phyloP scores from a whole-genome alignment of 1,140 invertebrate genomes.

The Papilio polyxenes region DNA sequence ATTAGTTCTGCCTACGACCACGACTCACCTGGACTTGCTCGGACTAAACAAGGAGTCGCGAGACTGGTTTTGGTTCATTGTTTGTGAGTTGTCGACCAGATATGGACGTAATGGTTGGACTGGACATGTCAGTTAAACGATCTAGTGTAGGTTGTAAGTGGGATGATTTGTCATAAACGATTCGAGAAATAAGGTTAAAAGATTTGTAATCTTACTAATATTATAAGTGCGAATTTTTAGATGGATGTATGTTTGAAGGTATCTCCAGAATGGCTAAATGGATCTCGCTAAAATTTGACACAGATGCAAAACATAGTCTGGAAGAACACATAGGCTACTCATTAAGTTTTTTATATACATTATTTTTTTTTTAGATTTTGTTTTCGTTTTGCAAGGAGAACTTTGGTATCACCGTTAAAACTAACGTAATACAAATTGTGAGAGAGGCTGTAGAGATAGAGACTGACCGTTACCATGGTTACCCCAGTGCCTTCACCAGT shows the following conservation, averaged over 20 bases:
- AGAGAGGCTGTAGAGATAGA: background rate
- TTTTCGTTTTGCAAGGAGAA: background rate
- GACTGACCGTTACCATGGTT: background rate
- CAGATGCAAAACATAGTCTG: no score
- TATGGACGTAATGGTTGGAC: background rate
- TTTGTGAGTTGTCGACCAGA: background rate
- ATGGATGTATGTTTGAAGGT: no score
- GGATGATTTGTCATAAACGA: background rate
- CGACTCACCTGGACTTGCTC: background rate
- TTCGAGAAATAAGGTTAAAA: background rate
- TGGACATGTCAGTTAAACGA: background rate
- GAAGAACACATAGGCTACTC: no score
- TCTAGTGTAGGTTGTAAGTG: background rate
- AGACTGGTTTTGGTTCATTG: conserved; percentile 16
- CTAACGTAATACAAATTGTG: background rate
- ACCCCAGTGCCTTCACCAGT: background rate
- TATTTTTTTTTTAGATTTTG: background rate
- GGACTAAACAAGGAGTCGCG: background rate
- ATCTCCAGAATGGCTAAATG: no score
- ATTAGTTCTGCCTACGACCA: conserved; percentile 21
- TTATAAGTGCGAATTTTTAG: no score
- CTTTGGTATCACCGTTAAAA: background rate
- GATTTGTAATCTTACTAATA: background rate
- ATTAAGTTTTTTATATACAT: background rate
- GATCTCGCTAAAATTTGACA: no score